Evolutionary conservation across 2,888 invertebrate species (phyloP).

Genomic region (Antheraea yamamai): DNA sequence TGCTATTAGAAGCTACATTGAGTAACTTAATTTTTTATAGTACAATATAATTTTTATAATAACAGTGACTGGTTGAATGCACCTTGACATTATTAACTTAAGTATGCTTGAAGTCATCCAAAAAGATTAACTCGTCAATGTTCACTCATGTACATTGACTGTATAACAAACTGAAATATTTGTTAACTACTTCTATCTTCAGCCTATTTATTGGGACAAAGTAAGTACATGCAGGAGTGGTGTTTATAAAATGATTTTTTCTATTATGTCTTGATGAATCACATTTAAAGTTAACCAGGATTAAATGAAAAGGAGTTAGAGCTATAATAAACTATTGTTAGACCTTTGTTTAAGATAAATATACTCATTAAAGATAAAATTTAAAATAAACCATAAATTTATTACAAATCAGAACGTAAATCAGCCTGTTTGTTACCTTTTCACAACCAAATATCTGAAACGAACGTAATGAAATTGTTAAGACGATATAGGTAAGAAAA

Average conservation of each 20-base stretch:
- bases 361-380: background rate
- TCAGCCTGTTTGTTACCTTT: too few species aligned
- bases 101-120: conserved; percentile 4
- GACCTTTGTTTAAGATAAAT: background rate
- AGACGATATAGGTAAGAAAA: too few species aligned
- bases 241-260: background rate
- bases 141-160: background rate
- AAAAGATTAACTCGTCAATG: conserved; percentile 4
- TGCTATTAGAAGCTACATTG: background rate
- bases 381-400: background rate
- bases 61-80: background rate
- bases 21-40: background rate
- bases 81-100: conserved; percentile 10
- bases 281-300: background rate
- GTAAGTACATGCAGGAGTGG: background rate
- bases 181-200: background rate
- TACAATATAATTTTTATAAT: conserved; percentile 7
- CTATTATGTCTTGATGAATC: background rate
- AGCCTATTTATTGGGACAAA: background rate
- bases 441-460: too few species aligned
- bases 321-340: background rate
- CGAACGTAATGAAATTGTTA: too few species aligned
- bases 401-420: too few species aligned
- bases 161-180: background rate
- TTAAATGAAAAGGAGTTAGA: background rate